These are phyloP conservation scores for Plutomurus gul DNA, from an alignment of 1,140 invertebrate genomes.

Conservation along the genomic window DNA sequence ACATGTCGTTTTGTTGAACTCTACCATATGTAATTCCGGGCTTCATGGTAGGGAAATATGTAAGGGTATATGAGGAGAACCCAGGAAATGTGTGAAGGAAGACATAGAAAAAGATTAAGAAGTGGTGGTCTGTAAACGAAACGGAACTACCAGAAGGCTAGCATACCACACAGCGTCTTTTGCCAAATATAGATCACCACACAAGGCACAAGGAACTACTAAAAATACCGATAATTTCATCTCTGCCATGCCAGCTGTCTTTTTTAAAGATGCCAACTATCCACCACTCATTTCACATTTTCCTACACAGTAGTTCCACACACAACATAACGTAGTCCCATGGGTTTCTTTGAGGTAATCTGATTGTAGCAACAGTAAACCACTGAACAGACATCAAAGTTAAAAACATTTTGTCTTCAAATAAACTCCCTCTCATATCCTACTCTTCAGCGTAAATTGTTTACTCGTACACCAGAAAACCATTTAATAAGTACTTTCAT, in stretches of 20 bases:
- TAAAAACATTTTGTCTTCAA: too few relatives aligned
- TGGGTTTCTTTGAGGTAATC: too few relatives aligned
- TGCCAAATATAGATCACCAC: slow-evolving; percentile 1
- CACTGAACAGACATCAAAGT: too few relatives aligned
- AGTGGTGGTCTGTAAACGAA: not conserved
- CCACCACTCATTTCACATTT: not conserved
- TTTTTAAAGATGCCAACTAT: not conserved
- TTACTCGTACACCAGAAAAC: too few relatives aligned
- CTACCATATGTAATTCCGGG: not conserved
- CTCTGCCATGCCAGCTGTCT: not conserved
- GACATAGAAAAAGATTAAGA: not conserved
- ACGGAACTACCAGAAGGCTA: not conserved
- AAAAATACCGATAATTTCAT: not conserved
- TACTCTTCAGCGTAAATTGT: too few relatives aligned
- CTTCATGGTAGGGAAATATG: not conserved
- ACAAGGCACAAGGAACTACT: not conserved
- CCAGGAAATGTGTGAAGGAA: not conserved
- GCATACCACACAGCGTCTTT: not conserved
- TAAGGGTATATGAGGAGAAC: not conserved
- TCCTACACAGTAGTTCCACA: too few relatives aligned
- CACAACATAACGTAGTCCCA: too few relatives aligned
- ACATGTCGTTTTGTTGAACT: not conserved
- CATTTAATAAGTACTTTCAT: too few relatives aligned
- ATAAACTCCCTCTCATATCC: too few relatives aligned
- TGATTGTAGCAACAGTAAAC: too few relatives aligned